Base-by-base conservation (phyloP, 1,140 invertebrate species). In the Maniola jurtina region DNA sequence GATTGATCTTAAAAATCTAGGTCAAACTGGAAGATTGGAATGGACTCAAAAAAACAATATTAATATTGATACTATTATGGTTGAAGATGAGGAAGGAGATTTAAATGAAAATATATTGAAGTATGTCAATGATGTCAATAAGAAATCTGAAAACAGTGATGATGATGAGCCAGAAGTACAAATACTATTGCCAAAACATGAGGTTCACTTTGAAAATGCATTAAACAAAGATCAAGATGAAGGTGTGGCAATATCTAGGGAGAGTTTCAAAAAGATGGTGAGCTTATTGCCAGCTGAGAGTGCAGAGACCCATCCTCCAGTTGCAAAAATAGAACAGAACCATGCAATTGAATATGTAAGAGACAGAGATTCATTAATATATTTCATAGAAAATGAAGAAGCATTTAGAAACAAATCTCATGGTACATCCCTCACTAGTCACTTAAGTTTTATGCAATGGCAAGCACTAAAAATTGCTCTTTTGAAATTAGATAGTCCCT, bases 361-460 rank as follows among this genome's bases (percentile, higher is more conserved):
- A 5, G 77, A 81, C 63, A 72, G 58, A 65, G 47, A 78, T 61
- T 64, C 75, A 16, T 71, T 91, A 48, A 72, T 80, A 56, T 34
- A 78, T 15, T 91, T 92, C 75, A 70, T 92, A 35, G 57, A 72
- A 14, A 81, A 75, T 35, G 91, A 92, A 72, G 88, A 90, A 71
- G 62, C 16, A 13, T 85, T 79, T 16, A 84, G 89, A 77, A 81
- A 83, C 75, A 74, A 83, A 34, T 66, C 76, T 54, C 72, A 72
- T 64, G 16, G 59, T 10, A 60, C 67, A 47, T 85, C 87, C 9
- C 73, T 91, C 48, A 90, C 89, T 15, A 77, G 52, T n/a, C 82
- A 92, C 55, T 75, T 91, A 15, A 84, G 82, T 65, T 86, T 91
- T 58, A 91, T 92, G 86, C 91, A 91, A 62, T 92, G 90, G 87